Evolutionary conservation across 2,797 vertebrate genomes (phyloP).

Genomic region (Peromyscus melanophrys): DNA sequence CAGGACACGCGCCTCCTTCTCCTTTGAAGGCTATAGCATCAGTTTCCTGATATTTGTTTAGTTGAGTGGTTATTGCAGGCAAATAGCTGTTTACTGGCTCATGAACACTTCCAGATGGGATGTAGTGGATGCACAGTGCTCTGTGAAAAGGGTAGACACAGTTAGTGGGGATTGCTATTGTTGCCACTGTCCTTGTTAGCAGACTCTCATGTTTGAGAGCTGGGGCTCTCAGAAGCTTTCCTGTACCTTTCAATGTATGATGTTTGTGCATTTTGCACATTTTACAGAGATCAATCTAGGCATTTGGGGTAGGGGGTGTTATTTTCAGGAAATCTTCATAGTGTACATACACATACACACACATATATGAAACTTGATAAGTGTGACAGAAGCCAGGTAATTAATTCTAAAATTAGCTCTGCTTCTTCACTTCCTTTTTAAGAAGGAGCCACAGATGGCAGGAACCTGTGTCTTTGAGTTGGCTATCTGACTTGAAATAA

Average conservation of each 20-base stretch:
- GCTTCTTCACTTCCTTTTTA: neutral
- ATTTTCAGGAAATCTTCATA: constrained; percentile 42
- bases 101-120: constrained; percentile 67
- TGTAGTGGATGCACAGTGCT: constrained; percentile 48
- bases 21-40: constrained; percentile 67
- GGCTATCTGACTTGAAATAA: neutral
- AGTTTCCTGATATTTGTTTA: constrained; percentile 80
- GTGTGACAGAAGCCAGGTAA: neutral
- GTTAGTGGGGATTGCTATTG: constrained; percentile 8
- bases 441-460: neutral
- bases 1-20: constrained; percentile 34
- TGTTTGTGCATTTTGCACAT: neutral
- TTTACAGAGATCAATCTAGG: neutral
- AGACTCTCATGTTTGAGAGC: constrained; percentile 50
- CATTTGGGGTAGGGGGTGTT: neutral
- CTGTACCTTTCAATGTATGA: neutral
- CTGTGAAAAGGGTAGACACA: constrained; percentile 67
- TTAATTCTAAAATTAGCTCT: neutral
- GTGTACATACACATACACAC: neutral
- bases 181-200: neutral
- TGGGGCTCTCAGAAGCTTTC: neutral
- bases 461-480: neutral
- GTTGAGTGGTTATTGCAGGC: constrained; percentile 71
- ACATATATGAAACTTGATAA: neutral
- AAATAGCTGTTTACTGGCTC: constrained; percentile 79